These are phyloP conservation scores for Propithecus deckenii DNA, from an alignment of 2,797 vertebrate genomes.

Conservation along the genomic window DNA sequence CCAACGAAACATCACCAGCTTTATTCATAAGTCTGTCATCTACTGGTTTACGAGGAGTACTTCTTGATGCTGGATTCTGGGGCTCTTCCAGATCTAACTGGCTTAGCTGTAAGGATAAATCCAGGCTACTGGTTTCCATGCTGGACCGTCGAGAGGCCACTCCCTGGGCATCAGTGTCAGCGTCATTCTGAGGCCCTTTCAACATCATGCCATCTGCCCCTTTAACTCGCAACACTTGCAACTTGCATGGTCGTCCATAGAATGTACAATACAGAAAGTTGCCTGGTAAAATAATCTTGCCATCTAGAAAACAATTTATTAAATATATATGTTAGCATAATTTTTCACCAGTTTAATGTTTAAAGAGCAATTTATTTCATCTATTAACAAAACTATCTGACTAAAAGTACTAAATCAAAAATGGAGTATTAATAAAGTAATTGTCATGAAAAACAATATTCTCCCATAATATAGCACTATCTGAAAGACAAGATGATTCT, in stretches of 20 bases:
- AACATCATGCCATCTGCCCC: constrained; percentile 87
- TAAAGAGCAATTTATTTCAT: constrained; percentile 23
- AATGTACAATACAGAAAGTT: constrained; percentile 89
- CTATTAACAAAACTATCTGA: background rate
- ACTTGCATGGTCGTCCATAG: constrained; percentile 89
- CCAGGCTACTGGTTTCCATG: constrained; percentile 82
- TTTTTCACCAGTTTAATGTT: background rate
- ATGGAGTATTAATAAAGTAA: background rate
- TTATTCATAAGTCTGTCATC: constrained; percentile 46
- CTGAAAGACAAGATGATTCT: background rate
- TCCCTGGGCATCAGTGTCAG: background rate
- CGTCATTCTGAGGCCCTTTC: background rate
- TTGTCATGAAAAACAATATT: background rate
- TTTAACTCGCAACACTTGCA: constrained; percentile 87
- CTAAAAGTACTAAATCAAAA: constrained; percentile 40
- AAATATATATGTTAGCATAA: background rate
- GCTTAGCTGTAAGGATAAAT: constrained; percentile 89
- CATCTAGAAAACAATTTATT: constrained; percentile 83
- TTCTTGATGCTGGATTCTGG: constrained; percentile 73
- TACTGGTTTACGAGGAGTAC: constrained; percentile 82
- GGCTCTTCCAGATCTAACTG: constrained; percentile 85
- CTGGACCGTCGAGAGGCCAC: constrained; percentile 55
- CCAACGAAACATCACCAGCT: background rate
- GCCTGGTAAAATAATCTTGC: constrained; percentile 92
- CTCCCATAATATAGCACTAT: background rate